Evolutionary conservation across 2,888 invertebrate genomes (phyloP).

Genomic region (Chouioia cunea): DNA sequence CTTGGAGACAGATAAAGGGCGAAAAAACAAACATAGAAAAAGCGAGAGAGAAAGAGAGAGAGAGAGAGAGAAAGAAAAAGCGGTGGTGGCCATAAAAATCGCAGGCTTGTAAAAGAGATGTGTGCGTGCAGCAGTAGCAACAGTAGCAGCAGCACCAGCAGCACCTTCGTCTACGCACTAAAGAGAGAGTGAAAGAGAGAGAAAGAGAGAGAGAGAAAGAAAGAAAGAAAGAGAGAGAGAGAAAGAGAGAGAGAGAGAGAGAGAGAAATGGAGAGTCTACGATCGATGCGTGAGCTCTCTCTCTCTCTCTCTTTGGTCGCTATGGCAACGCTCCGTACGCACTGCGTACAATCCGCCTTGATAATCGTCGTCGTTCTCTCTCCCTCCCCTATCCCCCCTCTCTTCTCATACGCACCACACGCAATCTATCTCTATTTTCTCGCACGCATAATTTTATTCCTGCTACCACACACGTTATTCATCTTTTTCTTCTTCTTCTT

Average conservation of each 20-base stretch:
- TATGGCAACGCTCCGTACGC: constrained; percentile 63
- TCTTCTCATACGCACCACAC: too few species aligned
- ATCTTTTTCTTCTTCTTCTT: neutral
- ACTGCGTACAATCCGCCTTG: constrained; percentile 61
- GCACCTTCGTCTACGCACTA: too few species aligned
- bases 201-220: constrained; percentile 61
- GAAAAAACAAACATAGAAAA: neutral
- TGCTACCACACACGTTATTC: constrained; percentile 12
- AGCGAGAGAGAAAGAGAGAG: neutral
- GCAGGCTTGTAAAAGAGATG: too few species aligned
- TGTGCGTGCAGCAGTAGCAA: too few species aligned
- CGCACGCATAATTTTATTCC: constrained; percentile 43
- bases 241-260: neutral
- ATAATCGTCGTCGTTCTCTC: constrained; percentile 50
- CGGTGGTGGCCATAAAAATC: constrained; percentile 54
- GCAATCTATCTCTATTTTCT: constrained; percentile 6
- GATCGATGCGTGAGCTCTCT: constrained; percentile 67
- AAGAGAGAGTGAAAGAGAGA: constrained; percentile 56
- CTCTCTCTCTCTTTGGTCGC: constrained; percentile 63
- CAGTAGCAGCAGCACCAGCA: too few species aligned
- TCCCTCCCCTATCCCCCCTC: neutral
- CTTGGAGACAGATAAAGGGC: neutral
- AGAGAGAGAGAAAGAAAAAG: constrained; percentile 67
- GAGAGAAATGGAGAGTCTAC: constrained; percentile 64
- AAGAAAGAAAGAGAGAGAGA: too few species aligned